Evolutionary conservation across 2,888 invertebrate genomes (phyloP).

Genomic region (Chloroclystis v-ata): DNA sequence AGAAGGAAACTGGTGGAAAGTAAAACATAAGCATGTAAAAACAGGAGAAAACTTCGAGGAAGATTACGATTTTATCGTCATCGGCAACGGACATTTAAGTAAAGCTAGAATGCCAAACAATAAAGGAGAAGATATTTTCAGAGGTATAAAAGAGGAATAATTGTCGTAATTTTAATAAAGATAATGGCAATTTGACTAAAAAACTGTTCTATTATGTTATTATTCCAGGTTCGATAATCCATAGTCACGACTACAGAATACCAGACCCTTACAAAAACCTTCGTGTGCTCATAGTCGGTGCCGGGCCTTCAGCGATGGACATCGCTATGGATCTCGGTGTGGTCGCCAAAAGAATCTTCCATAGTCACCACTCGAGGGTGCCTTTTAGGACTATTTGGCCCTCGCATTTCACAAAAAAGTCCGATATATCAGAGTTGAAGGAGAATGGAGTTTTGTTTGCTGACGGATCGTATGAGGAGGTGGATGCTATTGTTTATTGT

Average conservation of each 20-base stretch:
- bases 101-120: conserved; percentile 56
- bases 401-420: conserved; percentile 67
- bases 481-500: conserved; percentile 84
- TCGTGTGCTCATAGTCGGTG: conserved; percentile 82
- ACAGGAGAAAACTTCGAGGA: conserved; percentile 55
- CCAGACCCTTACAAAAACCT: conserved; percentile 78
- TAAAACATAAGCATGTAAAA: conserved; percentile 49
- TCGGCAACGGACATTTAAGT: conserved; percentile 82
- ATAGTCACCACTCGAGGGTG: conserved; percentile 72
- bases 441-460: conserved; percentile 75
- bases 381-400: conserved; percentile 64
- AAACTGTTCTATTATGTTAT: too few species aligned
- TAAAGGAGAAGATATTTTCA: conserved; percentile 54
- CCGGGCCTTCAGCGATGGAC: conserved; percentile 85
- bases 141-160: too few species aligned
- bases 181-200: too few species aligned
- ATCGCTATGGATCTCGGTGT: conserved; percentile 80
- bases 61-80: conserved; percentile 80
- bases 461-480: conserved; percentile 78
- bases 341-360: conserved; percentile 60
- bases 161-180: too few species aligned
- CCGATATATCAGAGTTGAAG: conserved; percentile 70
- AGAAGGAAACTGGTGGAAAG: conserved; percentile 50
- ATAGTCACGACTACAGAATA: conserved; percentile 85
- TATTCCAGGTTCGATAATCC: conserved; percentile 76